phyloP scores from a whole-genome alignment of 2,113 vertebrate genomes.

The Pandion haliaetus region DNA sequence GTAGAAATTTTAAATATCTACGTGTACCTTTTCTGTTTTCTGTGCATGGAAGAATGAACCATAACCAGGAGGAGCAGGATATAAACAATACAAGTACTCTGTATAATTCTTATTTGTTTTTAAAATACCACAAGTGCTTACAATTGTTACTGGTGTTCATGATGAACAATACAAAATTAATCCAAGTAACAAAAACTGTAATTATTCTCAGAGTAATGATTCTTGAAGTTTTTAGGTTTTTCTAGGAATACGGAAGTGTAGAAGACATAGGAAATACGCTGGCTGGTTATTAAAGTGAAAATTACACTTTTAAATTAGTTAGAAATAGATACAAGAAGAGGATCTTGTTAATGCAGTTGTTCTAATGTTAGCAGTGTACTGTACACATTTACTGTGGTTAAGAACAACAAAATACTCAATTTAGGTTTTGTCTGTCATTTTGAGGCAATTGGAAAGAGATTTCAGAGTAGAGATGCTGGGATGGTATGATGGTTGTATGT shows the following conservation, averaged over 20 bases:
- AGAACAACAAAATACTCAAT: neutral
- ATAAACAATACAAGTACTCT: neutral
- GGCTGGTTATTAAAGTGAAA: neutral
- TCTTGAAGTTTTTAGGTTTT: neutral
- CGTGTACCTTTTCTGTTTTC: neutral
- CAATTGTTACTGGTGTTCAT: neutral
- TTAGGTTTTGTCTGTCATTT: neutral
- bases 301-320: neutral
- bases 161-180: conserved; percentile 3
- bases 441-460: neutral
- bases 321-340: neutral
- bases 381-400: neutral
- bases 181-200: neutral
- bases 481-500: neutral
- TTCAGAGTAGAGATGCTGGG: neutral
- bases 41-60: neutral
- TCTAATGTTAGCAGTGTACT: neutral
- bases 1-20: neutral
- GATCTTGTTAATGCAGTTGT: neutral
- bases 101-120: neutral
- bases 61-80: neutral
- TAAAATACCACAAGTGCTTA: neutral
- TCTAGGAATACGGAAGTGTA: neutral
- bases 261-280: neutral
- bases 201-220: neutral